A percentile compares a stretch with the other conserved stretches of the same genome.
Evolutionary conservation across 2,888 invertebrate species (phyloP).

Genomic region (Uropetala carovei): DNA sequence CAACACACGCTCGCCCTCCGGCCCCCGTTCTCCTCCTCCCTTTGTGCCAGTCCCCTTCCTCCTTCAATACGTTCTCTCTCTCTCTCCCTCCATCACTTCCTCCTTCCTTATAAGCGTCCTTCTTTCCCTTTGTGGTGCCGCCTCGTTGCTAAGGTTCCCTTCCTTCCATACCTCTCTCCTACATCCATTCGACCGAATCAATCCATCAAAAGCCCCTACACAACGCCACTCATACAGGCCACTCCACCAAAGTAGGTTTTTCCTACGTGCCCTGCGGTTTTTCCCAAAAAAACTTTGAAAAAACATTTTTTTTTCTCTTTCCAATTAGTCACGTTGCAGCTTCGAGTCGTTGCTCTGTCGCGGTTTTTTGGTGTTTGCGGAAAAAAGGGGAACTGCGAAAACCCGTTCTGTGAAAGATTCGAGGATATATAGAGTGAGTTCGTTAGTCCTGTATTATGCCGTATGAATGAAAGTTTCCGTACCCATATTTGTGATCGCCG

Average conservation of each 20-base stretch:
- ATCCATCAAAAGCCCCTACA: constrained; percentile 22
- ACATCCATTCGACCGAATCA: constrained; percentile 9
- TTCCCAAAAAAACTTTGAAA: not conserved
- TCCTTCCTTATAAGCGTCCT: not conserved
- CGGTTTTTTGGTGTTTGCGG: no score
- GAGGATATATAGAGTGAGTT: no score
- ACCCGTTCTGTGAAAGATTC: no score
- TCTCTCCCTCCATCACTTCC: no score
- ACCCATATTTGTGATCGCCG: no score
- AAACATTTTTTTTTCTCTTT: not conserved
- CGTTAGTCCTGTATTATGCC: no score
- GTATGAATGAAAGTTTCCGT: no score
- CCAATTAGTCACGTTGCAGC: constrained; percentile 7
- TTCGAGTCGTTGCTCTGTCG: not conserved
- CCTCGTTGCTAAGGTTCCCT: not conserved
- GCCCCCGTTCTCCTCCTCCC: no score
- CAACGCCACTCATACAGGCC: not conserved
- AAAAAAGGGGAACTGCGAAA: no score
- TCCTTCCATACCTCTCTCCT: no score
- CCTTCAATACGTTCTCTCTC: no score
- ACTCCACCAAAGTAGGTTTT: constrained; percentile 29
- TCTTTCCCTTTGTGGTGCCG: constrained; percentile 18
- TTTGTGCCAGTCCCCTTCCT: no score
- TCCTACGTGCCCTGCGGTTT: constrained; percentile 28
- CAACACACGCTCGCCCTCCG: not conserved